Conservation (phyloP, 2,888 invertebrate genomes). For the Sericinus montela region DNA sequence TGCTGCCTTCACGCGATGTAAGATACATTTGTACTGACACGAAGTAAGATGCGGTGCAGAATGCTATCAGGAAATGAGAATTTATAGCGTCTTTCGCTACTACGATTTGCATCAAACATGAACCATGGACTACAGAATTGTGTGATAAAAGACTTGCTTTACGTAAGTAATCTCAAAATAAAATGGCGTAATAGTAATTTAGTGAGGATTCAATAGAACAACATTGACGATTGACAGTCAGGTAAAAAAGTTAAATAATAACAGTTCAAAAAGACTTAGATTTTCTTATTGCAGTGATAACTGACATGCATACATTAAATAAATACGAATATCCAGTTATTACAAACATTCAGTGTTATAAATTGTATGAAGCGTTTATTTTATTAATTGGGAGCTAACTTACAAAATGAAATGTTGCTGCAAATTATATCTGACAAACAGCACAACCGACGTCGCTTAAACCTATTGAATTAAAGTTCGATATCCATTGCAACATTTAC, state of each 20-base stretch:
- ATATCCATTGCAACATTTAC: background rate
- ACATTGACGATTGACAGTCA: too few relatives aligned
- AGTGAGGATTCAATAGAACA: too few relatives aligned
- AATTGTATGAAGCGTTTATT: slow-evolving; percentile 4
- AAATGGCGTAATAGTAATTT: too few relatives aligned
- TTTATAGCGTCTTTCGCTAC: background rate
- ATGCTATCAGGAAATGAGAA: background rate
- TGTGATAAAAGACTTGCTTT: too few relatives aligned
- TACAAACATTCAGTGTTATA: background rate
- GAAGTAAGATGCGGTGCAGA: background rate
- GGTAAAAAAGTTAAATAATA: too few relatives aligned
- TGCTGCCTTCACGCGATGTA: slow-evolving; percentile 12
- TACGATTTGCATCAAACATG: background rate
- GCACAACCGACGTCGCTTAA: background rate
- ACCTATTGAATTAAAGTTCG: background rate
- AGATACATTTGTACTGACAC: slow-evolving; percentile 8
- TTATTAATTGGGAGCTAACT: slow-evolving; percentile 1
- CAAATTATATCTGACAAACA: background rate
- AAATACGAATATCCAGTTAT: background rate
- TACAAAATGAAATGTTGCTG: slow-evolving; percentile 3
- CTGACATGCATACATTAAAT: too few relatives aligned
- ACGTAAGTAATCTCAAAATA: too few relatives aligned
- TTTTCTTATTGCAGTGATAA: too few relatives aligned
- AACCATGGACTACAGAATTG: too few relatives aligned
- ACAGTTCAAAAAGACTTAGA: too few relatives aligned